Conservation (phyloP, 2,113 vertebrate species). For the Etheostoma spectabile region DNA sequence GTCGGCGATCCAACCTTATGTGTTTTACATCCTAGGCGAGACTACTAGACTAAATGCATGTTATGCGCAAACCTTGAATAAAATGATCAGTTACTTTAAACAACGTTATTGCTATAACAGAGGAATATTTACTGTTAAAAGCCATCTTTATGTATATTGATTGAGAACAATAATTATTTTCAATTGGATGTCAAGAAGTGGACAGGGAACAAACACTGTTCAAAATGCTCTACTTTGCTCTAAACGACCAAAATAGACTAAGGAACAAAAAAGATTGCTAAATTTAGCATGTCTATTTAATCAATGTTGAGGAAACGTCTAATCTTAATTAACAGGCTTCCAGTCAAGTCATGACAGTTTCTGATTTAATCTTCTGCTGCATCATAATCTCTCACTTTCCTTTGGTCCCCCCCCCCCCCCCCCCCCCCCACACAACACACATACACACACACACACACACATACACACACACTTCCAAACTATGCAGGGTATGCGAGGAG, state of each 20-base stretch:
- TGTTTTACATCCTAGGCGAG: not conserved
- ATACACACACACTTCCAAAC: slow-evolving; percentile 3
- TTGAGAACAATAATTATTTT: slow-evolving; percentile 8
- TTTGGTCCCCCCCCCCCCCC: not conserved
- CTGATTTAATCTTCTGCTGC: slow-evolving; percentile 15
- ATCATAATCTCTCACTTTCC: slow-evolving; percentile 17
- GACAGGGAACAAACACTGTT: slow-evolving; percentile 7
- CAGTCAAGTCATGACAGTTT: slow-evolving; percentile 21
- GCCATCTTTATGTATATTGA: not conserved
- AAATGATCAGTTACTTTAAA: not conserved
- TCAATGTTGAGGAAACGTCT: slow-evolving; percentile 2
- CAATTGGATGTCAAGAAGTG: slow-evolving; percentile 10
- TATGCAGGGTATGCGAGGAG: not conserved
- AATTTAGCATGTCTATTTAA: slow-evolving; percentile 30
- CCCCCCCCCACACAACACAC: no score
- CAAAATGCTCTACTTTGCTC: slow-evolving; percentile 18
- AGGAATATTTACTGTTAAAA: not conserved
- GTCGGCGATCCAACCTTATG: not conserved
- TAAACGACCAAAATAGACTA: slow-evolving; percentile 28
- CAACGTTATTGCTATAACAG: not conserved
- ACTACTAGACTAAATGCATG: no score
- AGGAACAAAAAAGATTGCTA: slow-evolving; percentile 14
- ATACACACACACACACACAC: no score
- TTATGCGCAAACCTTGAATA: not conserved
- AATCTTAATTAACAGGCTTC: slow-evolving; percentile 42